Conservation (phyloP, 53 echinoderm and acorn worm species). For the Apostichopus leukothele region DNA sequence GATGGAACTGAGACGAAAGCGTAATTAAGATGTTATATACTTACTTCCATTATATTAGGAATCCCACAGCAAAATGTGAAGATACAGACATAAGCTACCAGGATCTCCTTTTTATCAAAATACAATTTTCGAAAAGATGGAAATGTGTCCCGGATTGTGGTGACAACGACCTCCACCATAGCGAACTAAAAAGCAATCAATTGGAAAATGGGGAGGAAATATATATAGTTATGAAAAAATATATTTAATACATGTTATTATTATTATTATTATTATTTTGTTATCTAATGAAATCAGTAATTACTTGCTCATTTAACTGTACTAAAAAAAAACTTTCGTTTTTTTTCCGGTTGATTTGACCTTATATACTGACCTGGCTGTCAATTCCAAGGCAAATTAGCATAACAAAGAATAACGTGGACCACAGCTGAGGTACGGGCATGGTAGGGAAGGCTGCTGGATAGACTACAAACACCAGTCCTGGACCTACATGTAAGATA, state of each 20-base stretch:
- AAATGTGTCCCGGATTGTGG: slow-evolving; percentile 88
- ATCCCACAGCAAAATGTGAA: slow-evolving; percentile 83
- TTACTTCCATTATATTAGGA: slow-evolving; percentile 81
- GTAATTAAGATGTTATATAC: slow-evolving; percentile 10
- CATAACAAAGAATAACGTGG: slow-evolving; percentile 91
- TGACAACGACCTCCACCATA: slow-evolving; percentile 95
- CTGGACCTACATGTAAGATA: slow-evolving; percentile 70
- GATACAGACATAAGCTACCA: slow-evolving; percentile 82
- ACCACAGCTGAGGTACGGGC: slow-evolving; percentile 87
- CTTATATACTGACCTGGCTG: slow-evolving; percentile 72
- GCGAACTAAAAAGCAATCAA: slow-evolving; percentile 71
- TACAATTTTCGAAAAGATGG: slow-evolving; percentile 72
- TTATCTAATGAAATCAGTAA: no score
- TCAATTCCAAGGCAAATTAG: slow-evolving; percentile 90
- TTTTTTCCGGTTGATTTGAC: no score
- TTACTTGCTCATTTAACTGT: no score
- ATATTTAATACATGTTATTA: no score
- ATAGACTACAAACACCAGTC: slow-evolving; percentile 88
- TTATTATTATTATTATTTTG: no score
- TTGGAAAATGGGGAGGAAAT: no score
- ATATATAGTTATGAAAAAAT: no score
- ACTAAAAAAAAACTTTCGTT: no score
- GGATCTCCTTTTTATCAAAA: slow-evolving; percentile 78
- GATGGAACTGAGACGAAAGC: background rate
- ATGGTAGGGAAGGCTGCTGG: slow-evolving; percentile 85